Evolutionary conservation across 2,113 vertebrate genomes (phyloP), one percentile per base, ranked within the genome.

Genomic region (Amblyornis subalaris): DNA sequence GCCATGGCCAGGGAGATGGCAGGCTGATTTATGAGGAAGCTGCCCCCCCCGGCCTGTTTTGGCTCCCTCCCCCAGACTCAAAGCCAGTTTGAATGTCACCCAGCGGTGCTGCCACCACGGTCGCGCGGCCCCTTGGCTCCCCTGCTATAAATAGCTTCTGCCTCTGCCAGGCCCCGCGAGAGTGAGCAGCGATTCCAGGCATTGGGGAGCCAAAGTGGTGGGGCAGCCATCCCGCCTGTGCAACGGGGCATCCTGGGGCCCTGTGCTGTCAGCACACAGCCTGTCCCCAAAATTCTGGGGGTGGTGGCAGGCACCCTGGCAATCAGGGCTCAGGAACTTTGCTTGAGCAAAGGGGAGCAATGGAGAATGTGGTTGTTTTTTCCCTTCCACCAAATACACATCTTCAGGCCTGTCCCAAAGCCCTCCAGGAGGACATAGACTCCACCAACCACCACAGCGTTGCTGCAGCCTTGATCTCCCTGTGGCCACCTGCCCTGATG

Each of bases 11-110:
- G 66, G 76, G 54, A 44, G 73, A 44, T 33, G 71, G 60, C 15
- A 10, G 69, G 47, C 11, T 88, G 91, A 95, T 93, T 90, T 94
- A 90, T 82, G 91, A 71, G 45, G 38, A 86, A 33, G 16, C 9
- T 11, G 36, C 62, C 23, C 53, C 40, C 42, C 36, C 47, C 1
- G 3, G 36, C 54, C 45, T 6, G 3, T 90, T 90, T 87, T 81
- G 50, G 65, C 48, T 69, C 44, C 33, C 12, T 50, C 19, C 66
- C 54, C 69, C 9, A 22, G 61, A 66, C 64, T 74, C 67, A 62
- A 62, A 91, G 86, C 70, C 24, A 15, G 76, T 54, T 89, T 87
- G 91, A 95, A 95, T 96, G 93, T 97, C 93, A 93, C 82, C 85
- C 88, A 55, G 80, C 1, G 0, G 44, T 0, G 0, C 89, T 82